Evolutionary conservation across 1,140 invertebrate species (phyloP).

Genomic region (Thalassaphorura encarpata): DNA sequence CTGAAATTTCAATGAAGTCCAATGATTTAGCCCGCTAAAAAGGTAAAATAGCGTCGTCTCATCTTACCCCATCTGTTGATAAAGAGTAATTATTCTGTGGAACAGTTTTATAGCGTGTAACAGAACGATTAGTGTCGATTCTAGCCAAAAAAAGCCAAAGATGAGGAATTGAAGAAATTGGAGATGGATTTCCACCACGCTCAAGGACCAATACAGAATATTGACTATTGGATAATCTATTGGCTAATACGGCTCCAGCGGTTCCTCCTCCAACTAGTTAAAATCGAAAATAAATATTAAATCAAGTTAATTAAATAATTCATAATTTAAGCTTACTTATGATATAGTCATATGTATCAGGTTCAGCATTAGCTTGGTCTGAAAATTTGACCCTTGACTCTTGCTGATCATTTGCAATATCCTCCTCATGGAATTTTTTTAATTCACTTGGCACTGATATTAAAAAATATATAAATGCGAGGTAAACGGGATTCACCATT

Average conservation of each 20-base stretch:
- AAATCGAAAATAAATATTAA: too few relatives aligned
- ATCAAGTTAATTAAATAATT: too few relatives aligned
- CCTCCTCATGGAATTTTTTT: too few relatives aligned
- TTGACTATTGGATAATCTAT: neutral
- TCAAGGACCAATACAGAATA: slow-evolving; percentile 59
- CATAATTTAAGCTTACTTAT: too few relatives aligned
- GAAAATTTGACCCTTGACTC: too few relatives aligned
- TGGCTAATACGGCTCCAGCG: neutral
- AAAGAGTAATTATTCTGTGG: slow-evolving; percentile 4
- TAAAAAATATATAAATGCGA: too few relatives aligned
- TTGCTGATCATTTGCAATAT: too few relatives aligned
- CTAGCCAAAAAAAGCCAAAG: neutral
- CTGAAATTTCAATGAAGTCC: neutral
- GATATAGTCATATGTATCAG: too few relatives aligned
- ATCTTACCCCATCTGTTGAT: neutral
- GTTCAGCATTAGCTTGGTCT: too few relatives aligned
- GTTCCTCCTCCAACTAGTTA: slow-evolving; percentile 6
- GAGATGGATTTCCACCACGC: slow-evolving; percentile 41
- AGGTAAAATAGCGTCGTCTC: neutral
- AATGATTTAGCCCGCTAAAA: too few relatives aligned
- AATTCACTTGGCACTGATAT: too few relatives aligned
- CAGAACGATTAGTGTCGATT: neutral
- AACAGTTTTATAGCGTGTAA: slow-evolving; percentile 6
- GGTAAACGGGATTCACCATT: too few relatives aligned
- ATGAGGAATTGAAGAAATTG: neutral